Percentiles rank a stretch among this genome's conserved stretches.
phyloP scores from a whole-genome alignment of 1,140 invertebrate species.

The Drosophila lacertosa region DNA sequence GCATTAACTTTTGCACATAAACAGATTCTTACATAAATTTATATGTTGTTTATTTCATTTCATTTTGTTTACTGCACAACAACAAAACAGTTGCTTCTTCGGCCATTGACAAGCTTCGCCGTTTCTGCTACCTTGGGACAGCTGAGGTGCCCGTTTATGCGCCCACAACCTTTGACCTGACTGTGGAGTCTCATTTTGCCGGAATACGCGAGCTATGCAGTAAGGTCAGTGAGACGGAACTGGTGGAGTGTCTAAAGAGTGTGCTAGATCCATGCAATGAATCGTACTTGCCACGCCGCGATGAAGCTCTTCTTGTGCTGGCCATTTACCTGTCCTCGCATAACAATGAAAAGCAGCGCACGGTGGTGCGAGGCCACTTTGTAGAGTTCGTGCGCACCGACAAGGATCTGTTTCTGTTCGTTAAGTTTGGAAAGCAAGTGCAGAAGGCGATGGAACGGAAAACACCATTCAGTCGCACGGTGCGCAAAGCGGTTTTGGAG shows the following conservation, averaged over 20 bases:
- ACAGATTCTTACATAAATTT: background rate
- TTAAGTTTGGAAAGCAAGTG: conserved; percentile 55
- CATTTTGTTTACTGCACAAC: background rate
- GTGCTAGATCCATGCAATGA: conserved; percentile 28
- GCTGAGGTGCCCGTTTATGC: conserved; percentile 61
- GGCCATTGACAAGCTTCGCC: conserved; percentile 46
- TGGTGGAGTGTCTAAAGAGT: conserved; percentile 38
- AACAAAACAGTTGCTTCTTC: conserved; percentile 11
- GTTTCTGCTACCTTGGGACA: conserved; percentile 73
- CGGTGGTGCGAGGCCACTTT: conserved; percentile 45
- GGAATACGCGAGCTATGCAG: conserved; percentile 31
- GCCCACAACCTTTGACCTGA: conserved; percentile 25
- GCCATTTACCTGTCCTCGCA: conserved; percentile 57
- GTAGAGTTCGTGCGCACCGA: conserved; percentile 43
- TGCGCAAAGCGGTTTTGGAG: conserved; percentile 61
- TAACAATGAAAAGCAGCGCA: conserved; percentile 50
- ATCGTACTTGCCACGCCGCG: conserved; percentile 47
- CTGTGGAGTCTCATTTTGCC: conserved; percentile 20
- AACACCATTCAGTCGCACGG: conserved; percentile 58
- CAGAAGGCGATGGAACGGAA: conserved; percentile 46
- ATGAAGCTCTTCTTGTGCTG: conserved; percentile 69
- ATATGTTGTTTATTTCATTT: background rate
- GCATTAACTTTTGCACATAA: background rate
- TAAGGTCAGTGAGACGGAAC: conserved; percentile 19
- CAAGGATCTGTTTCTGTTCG: conserved; percentile 62